Evolutionary conservation across 2,888 invertebrate genomes (phyloP).

Genomic region (Boloria selene): DNA sequence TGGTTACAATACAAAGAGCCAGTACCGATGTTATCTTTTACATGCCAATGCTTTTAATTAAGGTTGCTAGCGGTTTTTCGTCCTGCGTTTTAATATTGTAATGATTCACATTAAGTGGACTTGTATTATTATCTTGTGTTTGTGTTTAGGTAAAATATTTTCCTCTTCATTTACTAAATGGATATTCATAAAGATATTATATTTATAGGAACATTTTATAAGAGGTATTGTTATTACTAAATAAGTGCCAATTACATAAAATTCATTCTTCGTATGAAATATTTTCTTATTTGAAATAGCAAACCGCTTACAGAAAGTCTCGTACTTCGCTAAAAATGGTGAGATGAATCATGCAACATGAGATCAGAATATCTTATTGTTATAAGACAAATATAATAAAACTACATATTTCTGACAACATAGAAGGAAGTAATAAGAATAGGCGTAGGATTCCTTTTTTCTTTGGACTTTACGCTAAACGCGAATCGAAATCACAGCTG

Average conservation of each 20-base stretch:
- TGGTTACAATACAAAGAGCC: slow-evolving; percentile 32
- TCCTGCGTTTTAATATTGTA: slow-evolving; percentile 4
- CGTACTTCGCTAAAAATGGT: slow-evolving; percentile 49
- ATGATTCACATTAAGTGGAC: not conserved
- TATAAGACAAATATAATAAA: slow-evolving; percentile 18
- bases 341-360: slow-evolving; percentile 63
- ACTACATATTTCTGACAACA: slow-evolving; percentile 9
- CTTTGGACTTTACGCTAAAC: too few relatives aligned
- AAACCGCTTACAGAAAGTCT: slow-evolving; percentile 20
- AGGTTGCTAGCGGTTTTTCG: slow-evolving; percentile 10
- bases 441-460: too few relatives aligned
- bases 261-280: not conserved
- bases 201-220: too few relatives aligned
- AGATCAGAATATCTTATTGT: slow-evolving; percentile 53
- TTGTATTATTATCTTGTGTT: not conserved
- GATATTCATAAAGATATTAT: too few relatives aligned
- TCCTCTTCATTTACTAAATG: too few relatives aligned
- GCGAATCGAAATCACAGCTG: too few relatives aligned
- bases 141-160: too few relatives aligned
- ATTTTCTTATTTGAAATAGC: slow-evolving; percentile 25
- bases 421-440: not conserved
- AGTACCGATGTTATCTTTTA: slow-evolving; percentile 28
- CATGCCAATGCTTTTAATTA: slow-evolving; percentile 32
- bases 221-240: too few relatives aligned
- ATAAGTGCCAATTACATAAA: too few relatives aligned